Percentiles rank a stretch among this genome's conserved stretches.
Evolutionary conservation across 2,113 vertebrate genomes (phyloP).

Genomic region (Larimichthys polyactis): DNA sequence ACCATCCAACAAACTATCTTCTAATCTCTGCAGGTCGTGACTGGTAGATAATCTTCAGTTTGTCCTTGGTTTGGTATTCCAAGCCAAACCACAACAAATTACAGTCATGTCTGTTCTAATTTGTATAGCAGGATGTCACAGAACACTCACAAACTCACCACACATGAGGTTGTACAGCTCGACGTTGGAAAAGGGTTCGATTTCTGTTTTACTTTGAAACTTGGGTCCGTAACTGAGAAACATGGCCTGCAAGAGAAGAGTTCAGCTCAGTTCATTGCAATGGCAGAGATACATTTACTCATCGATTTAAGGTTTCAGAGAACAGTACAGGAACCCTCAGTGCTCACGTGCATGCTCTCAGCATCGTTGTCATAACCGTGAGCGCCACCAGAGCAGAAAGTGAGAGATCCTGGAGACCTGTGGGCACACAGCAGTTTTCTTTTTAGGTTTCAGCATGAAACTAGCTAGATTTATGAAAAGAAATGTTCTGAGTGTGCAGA

Average conservation of each 20-base stretch:
- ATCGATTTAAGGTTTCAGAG: too few relatives aligned
- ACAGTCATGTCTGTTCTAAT: neutral
- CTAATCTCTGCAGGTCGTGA: neutral
- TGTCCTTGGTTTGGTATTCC: neutral
- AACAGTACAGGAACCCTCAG: neutral
- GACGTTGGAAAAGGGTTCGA: constrained; percentile 83
- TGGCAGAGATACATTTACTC: neutral
- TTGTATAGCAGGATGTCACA: too few relatives aligned
- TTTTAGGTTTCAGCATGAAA: neutral
- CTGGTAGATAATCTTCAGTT: neutral
- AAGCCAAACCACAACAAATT: neutral
- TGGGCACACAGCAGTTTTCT: neutral
- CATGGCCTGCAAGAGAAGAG: constrained; percentile 76
- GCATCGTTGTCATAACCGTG: constrained; percentile 86
- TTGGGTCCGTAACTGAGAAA: constrained; percentile 84
- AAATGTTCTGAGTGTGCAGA: neutral
- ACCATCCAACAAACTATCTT: neutral
- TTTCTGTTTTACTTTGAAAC: constrained; percentile 66
- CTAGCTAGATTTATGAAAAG: neutral
- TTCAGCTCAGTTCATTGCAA: neutral
- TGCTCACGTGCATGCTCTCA: constrained; percentile 83
- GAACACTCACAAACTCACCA: constrained; percentile 69
- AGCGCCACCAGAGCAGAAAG: constrained; percentile 78
- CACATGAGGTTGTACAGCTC: constrained; percentile 88
- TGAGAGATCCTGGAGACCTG: constrained; percentile 75